Base-by-base conservation (phyloP, 1,140 invertebrate genomes). In the Atta texana region DNA sequence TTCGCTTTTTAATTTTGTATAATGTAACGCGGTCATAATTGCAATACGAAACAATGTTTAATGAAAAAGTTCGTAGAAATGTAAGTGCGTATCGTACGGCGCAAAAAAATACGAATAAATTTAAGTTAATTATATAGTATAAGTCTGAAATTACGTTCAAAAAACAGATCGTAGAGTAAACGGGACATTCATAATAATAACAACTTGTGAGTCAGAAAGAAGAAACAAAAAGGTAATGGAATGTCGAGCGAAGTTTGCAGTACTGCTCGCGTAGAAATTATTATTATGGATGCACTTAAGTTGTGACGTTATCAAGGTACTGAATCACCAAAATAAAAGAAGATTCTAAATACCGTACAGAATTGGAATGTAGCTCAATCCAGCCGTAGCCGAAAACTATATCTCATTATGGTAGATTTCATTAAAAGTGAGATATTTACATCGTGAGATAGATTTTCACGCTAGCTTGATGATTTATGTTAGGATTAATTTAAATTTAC, bases 141-240 rank as follows among this genome's bases (percentile, higher is more conserved):
- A 10, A 7, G 77, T 80, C 1, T 8, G 10, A 31, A 69, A 69
- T 31, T 49, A 39, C 8, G 49, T 44, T 69, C 66, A 71, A 51
- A 71, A 80, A 81, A 39, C 21, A 55, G 51, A 81, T 55, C 3
- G n/a, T 24, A 55, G 28, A 69, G 24, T 78, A 68, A 80, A 69
- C 49, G 31, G 8, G 16, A 71, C 57, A 81, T 81, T 57, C 14
- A n/a, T 49, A 59, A 66, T 51, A 77, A 77, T 77, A 68, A 44
- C 44, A 81, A 81, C 14, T 31, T 69, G 64, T 64, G 31, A 69
- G 64, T 10, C 31, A n/a, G 49, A 39, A 71, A 55, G 49, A 24
- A 16, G 21, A n/a, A 39, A 28, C 51, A 71, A 81, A 81, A 81
- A 64, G 49, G 16, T 80, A 80, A 80, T 69, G 49, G 31, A 71